Percentiles rank a stretch among this genome's conserved stretches.
These are phyloP conservation scores for Exocentrus adspersus DNA, from an alignment of 2,888 invertebrate species.

Conservation along the genomic window DNA sequence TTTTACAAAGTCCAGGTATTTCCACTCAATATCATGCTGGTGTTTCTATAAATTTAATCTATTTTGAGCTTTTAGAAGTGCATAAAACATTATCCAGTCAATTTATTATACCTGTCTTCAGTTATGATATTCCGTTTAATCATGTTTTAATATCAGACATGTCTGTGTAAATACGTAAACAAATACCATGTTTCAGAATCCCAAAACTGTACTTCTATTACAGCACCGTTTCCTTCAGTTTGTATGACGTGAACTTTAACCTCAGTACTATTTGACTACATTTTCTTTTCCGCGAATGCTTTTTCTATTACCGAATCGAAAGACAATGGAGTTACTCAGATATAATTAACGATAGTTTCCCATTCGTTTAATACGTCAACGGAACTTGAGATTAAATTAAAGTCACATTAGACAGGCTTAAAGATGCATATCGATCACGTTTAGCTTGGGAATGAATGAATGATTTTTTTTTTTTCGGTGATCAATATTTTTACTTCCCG, in stretches of 20 bases:
- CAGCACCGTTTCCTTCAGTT: neutral
- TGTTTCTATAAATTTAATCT: too few species aligned
- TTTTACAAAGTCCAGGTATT: too few species aligned
- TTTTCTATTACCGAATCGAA: constrained; percentile 1
- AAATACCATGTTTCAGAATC: too few species aligned
- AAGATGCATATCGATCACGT: constrained; percentile 14
- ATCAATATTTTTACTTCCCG: constrained; percentile 16
- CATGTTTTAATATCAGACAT: too few species aligned
- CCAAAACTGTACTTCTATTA: neutral
- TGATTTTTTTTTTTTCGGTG: constrained; percentile 3
- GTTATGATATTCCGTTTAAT: too few species aligned
- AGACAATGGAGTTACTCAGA: constrained; percentile 3
- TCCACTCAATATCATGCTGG: too few species aligned
- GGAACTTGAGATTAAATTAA: constrained; percentile 11
- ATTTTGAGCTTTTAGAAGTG: too few species aligned
- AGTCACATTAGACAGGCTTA: constrained; percentile 7
- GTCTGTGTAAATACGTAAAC: too few species aligned
- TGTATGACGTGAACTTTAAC: constrained; percentile 1
- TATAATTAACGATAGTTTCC: constrained; percentile 7
- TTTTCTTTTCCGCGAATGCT: constrained; percentile 9
- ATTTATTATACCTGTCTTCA: too few species aligned
- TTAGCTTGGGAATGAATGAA: constrained; percentile 1
- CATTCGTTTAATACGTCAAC: constrained; percentile 7
- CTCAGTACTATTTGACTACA: neutral
- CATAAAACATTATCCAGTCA: too few species aligned